Evolutionary conservation across 92 coral and sea anemone genomes (phyloP).

Genomic region (Umimayanthus chanpuru): DNA sequence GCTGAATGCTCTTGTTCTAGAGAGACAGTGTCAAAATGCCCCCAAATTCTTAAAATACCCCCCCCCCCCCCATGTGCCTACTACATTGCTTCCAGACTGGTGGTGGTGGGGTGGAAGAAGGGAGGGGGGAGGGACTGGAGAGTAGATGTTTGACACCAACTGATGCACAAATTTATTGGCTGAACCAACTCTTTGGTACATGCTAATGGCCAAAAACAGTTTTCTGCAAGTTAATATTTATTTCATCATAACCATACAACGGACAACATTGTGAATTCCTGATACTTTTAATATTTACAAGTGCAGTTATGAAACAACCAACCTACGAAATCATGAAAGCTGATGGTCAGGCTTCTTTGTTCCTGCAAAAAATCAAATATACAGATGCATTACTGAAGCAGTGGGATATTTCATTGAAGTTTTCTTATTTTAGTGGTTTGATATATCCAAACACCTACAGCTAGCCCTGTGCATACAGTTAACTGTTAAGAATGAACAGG

Average conservation of each 20-base stretch:
- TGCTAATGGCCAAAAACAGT: background rate
- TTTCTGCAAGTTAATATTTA: background rate
- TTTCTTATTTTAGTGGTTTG: too few relatives aligned
- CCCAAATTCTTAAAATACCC: constrained; percentile 24
- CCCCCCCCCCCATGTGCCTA: constrained; percentile 28
- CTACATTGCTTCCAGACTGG: constrained; percentile 25
- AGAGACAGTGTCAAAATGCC: constrained; percentile 19
- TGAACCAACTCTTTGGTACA: constrained; percentile 2
- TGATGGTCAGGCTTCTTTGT: too few relatives aligned
- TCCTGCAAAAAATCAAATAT: too few relatives aligned
- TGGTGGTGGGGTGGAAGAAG: background rate
- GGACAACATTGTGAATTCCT: constrained; percentile 16
- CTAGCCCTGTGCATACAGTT: too few relatives aligned
- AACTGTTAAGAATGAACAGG: too few relatives aligned
- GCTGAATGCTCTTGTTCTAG: constrained; percentile 23
- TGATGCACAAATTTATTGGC: constrained; percentile 6
- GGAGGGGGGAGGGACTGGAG: constrained; percentile 21
- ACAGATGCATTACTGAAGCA: too few relatives aligned
- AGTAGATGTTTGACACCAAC: constrained; percentile 12
- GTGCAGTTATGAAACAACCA: constrained; percentile 19
- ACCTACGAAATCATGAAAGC: too few relatives aligned
- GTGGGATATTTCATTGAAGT: too few relatives aligned
- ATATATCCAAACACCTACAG: too few relatives aligned
- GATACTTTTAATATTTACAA: constrained; percentile 18
- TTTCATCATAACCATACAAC: background rate